Percentiles rank a stretch among this genome's conserved stretches.
Conservation (phyloP, 2,113 vertebrate genomes). For the Saguinus midas region DNA sequence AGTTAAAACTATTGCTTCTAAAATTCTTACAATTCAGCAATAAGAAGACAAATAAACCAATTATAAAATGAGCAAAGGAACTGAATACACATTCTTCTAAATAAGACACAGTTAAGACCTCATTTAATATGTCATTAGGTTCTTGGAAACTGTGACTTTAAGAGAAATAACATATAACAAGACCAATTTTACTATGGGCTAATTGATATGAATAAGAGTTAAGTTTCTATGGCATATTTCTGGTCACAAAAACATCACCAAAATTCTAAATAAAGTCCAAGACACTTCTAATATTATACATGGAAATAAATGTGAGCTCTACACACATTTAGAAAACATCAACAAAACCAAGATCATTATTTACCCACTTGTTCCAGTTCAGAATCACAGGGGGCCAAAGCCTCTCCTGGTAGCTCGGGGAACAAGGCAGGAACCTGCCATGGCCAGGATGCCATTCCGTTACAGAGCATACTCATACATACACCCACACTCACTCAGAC, state of each 20-base stretch:
- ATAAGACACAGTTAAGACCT: not conserved
- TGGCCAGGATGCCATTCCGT: not conserved
- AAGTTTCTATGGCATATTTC: not conserved
- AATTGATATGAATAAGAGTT: not conserved
- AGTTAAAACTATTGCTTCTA: not conserved
- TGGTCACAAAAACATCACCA: not conserved
- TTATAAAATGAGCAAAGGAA: slow-evolving; percentile 1
- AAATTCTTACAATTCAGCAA: not conserved
- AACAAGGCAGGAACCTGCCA: not conserved
- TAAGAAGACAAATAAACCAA: slow-evolving; percentile 18
- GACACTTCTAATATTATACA: not conserved
- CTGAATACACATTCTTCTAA: not conserved
- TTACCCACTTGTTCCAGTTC: not conserved
- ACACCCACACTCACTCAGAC: not conserved
- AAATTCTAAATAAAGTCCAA: not conserved
- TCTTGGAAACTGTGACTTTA: not conserved
- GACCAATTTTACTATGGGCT: not conserved
- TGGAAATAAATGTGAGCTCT: not conserved
- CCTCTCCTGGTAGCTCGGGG: not conserved
- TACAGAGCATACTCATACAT: not conserved
- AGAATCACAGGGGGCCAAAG: not conserved
- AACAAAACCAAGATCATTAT: not conserved
- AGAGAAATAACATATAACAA: not conserved
- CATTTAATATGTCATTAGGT: not conserved
- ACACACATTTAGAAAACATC: not conserved